Percentiles rank a stretch among this genome's conserved stretches.
Conservation (phyloP, 2,797 vertebrate genomes). For the Hippopotamyrus pictus region DNA sequence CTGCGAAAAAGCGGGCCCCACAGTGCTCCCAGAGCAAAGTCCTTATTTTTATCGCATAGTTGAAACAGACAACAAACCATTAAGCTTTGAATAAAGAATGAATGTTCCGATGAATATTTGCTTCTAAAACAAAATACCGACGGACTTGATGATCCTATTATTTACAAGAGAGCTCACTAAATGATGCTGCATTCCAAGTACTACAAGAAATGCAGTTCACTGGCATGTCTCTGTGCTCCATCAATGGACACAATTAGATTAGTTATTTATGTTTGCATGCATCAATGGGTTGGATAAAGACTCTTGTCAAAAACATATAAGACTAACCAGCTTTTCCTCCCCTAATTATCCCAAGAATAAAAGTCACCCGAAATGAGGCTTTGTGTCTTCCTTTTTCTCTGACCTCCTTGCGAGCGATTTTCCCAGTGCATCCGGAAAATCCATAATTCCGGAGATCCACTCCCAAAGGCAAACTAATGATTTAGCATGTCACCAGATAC, state of each 20-base stretch:
- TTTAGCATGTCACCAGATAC: not conserved
- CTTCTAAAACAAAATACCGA: not conserved
- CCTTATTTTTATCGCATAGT: not conserved
- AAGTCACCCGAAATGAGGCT: not conserved
- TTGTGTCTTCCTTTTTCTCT: not conserved
- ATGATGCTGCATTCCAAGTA: not conserved
- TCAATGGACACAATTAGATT: not conserved
- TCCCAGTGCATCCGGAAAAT: not conserved
- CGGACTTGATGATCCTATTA: not conserved
- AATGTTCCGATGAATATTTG: not conserved
- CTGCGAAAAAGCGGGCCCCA: not conserved
- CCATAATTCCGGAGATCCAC: not conserved
- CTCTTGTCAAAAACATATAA: not conserved
- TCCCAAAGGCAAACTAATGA: conserved; percentile 6
- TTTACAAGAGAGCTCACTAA: not conserved
- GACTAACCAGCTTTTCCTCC: not conserved
- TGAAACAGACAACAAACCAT: not conserved
- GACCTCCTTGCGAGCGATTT: not conserved
- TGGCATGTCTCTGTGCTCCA: too few relatives aligned
- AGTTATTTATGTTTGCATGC: not conserved
- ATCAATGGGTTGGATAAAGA: not conserved
- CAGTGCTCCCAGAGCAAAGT: not conserved
- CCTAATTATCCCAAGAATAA: not conserved
- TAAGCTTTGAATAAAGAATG: conserved; percentile 1
- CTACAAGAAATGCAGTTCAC: not conserved